These are phyloP conservation scores for Ceraclea dissimilis DNA, from an alignment of 2,888 invertebrate species.

Conservation along the genomic window DNA sequence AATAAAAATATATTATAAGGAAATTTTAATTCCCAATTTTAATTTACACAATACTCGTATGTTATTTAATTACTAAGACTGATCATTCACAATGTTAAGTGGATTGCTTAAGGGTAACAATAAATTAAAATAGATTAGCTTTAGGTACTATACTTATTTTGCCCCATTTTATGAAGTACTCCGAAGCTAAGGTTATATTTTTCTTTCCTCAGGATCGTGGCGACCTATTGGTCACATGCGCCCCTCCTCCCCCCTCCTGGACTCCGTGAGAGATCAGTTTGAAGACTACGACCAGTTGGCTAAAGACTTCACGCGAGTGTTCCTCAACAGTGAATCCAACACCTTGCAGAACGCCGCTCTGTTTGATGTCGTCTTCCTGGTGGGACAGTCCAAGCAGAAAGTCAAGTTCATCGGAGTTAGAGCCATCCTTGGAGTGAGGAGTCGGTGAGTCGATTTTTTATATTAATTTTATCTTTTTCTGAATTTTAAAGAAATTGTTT, in stretches of 20 bases:
- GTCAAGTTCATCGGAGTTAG: slow-evolving; percentile 84
- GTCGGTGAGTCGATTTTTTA: slow-evolving; percentile 52
- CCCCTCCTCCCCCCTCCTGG: slow-evolving; percentile 84
- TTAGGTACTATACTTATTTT: too few relatives aligned
- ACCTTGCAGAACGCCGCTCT: slow-evolving; percentile 70
- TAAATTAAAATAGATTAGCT: too few relatives aligned
- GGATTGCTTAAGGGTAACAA: too few relatives aligned
- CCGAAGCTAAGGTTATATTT: too few relatives aligned
- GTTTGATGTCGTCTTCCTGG: slow-evolving; percentile 85
- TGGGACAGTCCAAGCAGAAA: slow-evolving; percentile 88
- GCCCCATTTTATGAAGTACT: too few relatives aligned
- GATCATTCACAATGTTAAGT: too few relatives aligned
- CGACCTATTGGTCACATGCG: slow-evolving; percentile 91
- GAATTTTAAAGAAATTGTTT: too few relatives aligned
- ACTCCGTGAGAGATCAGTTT: slow-evolving; percentile 88
- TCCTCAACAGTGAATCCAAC: slow-evolving; percentile 77
- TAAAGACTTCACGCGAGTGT: slow-evolving; percentile 84
- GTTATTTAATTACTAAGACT: too few relatives aligned
- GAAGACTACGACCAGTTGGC: slow-evolving; percentile 92
- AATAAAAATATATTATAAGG: too few relatives aligned
- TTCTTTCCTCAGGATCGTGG: slow-evolving; percentile 78
- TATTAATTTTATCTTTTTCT: too few relatives aligned
- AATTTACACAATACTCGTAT: too few relatives aligned
- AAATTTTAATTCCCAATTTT: too few relatives aligned
- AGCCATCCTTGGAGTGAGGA: slow-evolving; percentile 84